Base-by-base conservation (phyloP, 2,113 vertebrate species). In the Ornithorhynchus anatinus region DNA sequence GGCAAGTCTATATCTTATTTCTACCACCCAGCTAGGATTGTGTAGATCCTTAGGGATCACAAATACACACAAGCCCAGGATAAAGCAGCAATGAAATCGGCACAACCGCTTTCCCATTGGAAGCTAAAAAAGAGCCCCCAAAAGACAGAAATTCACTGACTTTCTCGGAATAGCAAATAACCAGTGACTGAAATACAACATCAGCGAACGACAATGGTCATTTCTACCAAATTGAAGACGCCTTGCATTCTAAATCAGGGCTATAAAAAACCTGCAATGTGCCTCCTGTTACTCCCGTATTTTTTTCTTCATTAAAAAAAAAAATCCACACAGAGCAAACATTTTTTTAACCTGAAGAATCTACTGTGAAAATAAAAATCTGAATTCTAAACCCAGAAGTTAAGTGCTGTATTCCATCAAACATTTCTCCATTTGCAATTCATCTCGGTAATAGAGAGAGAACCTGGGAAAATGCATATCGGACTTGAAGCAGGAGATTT, bases 401-500 rank as follows among this genome's bases (percentile, higher is more conserved):
- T 96, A 94, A 94, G 92, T 91, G 88, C 86, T 88, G 89, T 94
- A 95, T 95, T 94, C 93, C 93, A 94, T 96, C 94, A 87, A 91
- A 97, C 95, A 96, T 95, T 95, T 94, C 92, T 92, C 94, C 93
- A 95, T 97, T 94, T 93, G 90, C 95, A 95, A 96, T 97, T 98
- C 95, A 97, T 99, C 96, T 96, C 96, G 84, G 94, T 97, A 98
- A 99, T 98, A 98, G 96, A 99, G 97, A 99, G 91, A 96, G 96
- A 97, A 98, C 92, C 95, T 93, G 92, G 85, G 92, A 96, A 98
- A 94, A 97, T 96, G 95, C 95, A 95, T 94, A 92, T 94, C 95
- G 93, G 94, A 96, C 95, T 94, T 94, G 94, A 98, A 97, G 96
- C 96, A 96, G 96, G 96, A 98, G 96, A 99, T 98, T 98, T 98